Evolutionary conservation across 2,888 invertebrate genomes (phyloP).

Genomic region (Thereva unica): DNA sequence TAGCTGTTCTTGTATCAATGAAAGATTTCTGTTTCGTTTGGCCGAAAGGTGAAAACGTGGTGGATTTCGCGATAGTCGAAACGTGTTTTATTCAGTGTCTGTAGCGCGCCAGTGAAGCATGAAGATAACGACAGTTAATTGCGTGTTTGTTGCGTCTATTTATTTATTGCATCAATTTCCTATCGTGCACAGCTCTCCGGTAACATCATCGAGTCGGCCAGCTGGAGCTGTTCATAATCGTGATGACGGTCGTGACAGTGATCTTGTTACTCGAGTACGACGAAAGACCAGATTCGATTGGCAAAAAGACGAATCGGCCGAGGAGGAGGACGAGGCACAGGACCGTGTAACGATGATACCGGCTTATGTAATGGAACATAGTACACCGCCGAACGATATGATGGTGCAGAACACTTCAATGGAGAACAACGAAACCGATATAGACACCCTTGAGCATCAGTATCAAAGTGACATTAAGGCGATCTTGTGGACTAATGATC

Average conservation of each 20-base stretch:
- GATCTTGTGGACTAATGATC: conserved; percentile 23
- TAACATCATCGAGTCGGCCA: neutral
- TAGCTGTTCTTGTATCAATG: no score
- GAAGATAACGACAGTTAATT: neutral
- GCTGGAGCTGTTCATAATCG: neutral
- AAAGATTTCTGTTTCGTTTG: no score
- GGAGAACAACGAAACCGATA: no score
- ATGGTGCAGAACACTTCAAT: neutral
- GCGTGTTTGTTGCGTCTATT: conserved; percentile 2
- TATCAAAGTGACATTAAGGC: conserved; percentile 24
- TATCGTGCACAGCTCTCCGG: neutral
- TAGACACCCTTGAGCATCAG: neutral
- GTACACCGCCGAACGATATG: neutral
- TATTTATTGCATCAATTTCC: conserved; percentile 13
- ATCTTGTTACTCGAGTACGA: conserved; percentile 5
- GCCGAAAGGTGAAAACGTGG: conserved; percentile 5
- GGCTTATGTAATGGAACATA: conserved; percentile 4
- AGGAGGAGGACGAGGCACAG: neutral
- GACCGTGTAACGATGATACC: neutral
- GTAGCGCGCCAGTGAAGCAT: conserved; percentile 2
- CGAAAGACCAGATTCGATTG: conserved; percentile 36
- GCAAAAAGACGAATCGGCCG: conserved; percentile 27
- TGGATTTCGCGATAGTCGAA: neutral
- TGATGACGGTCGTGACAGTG: conserved; percentile 17
- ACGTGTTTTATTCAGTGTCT: conserved; percentile 6